Conservation (phyloP, 2,113 vertebrate species). For the Boleophthalmus pectinirostris region DNA sequence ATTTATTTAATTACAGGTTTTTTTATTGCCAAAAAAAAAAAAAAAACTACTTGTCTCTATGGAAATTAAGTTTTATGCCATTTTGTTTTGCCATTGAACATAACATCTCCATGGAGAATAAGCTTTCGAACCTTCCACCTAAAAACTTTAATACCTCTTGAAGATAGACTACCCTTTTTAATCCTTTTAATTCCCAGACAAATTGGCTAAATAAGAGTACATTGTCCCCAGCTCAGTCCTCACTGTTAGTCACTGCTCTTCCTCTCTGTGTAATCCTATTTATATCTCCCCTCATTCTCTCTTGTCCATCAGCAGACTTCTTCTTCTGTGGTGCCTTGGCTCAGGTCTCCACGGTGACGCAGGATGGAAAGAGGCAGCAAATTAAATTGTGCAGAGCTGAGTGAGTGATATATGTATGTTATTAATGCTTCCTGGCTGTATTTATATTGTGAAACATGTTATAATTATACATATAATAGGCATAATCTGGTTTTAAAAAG, state of each 20-base stretch:
- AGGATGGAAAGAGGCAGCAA: slow-evolving; percentile 28
- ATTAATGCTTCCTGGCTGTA: slow-evolving; percentile 13
- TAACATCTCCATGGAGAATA: no score
- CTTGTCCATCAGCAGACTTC: slow-evolving; percentile 15
- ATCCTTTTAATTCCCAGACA: slow-evolving; percentile 12
- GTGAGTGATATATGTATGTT: slow-evolving; percentile 21
- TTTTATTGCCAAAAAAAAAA: no score
- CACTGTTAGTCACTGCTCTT: slow-evolving; percentile 6
- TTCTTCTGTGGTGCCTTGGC: background rate
- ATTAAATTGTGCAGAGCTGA: slow-evolving; percentile 15
- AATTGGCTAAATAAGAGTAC: slow-evolving; percentile 39
- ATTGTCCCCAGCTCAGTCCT: slow-evolving; percentile 22
- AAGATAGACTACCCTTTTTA: background rate
- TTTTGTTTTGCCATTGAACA: no score
- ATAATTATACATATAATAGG: background rate
- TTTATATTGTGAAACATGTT: background rate
- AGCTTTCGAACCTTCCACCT: no score
- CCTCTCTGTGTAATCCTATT: slow-evolving; percentile 12
- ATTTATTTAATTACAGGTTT: no score
- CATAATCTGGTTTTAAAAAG: background rate
- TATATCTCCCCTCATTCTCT: slow-evolving; percentile 20
- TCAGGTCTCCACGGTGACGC: slow-evolving; percentile 12
- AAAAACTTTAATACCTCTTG: no score
- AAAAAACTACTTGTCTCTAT: no score
- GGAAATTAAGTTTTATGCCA: no score